Evolutionary conservation across 2,113 vertebrate genomes (phyloP), one percentile per base, ranked within the genome.

Genomic region (Laticauda laticaudata): DNA sequence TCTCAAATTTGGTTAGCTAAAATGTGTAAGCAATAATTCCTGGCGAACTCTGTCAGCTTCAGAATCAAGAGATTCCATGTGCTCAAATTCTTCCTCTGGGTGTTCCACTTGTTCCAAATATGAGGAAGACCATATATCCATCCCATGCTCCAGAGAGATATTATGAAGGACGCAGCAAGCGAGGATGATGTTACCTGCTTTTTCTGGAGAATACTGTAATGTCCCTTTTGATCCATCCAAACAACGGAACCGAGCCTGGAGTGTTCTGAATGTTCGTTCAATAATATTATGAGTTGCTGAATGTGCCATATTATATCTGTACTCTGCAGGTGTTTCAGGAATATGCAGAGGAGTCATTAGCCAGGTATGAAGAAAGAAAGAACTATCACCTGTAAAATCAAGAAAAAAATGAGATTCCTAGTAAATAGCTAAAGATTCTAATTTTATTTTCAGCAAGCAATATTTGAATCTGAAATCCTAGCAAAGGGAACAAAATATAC

Each of bases 91-190:
- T 88, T 98, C 98, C 81, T 98, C 98, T 0, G 97, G 97, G 5
- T 98, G 98, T 91, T 99, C 98, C 29, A 97, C 86, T 0, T 97
- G 98, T 86, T 97, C 98, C 0, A 98, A 95, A 87, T 97, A 94
- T 7, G 98, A 98, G 3, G 98, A 97, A 18, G 98, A 98, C 98
- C 99, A 99, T 91, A 99, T 97, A 0, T 99, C 99, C 93, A 99
- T 96, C 54, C 99, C 99, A 0, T 98, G 99, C 91, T 99, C 98
- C 93, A 99, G 96, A 1, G 99, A 99, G 93, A 99, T 98, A 91
- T 99, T 99, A 95, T 99, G 99, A 53, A 99, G 98, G 43, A 99
- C 99, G 0, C 99, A 99, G 94, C 99, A 99, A 89, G 99, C 99
- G 95, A 99, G 96, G 93, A 99, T 97, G 90, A 99, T 99, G 96